Evolutionary conservation across 2,113 vertebrate species (phyloP).

Genomic region (Egretta garzetta): DNA sequence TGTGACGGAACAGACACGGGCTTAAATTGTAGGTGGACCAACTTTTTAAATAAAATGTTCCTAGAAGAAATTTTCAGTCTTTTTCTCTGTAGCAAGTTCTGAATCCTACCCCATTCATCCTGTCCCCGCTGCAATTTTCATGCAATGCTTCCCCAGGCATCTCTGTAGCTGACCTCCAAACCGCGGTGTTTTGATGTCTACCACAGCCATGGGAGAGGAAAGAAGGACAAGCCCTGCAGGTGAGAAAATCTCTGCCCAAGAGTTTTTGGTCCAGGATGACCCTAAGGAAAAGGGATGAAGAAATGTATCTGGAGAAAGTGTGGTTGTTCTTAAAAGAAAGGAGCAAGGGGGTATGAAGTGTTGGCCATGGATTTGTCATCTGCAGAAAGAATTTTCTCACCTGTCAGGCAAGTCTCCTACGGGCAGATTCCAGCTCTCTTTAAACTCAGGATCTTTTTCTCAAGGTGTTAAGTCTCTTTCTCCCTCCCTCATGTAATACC

Average conservation of each 20-base stretch:
- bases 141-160: neutral
- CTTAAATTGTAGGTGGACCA: neutral
- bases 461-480: neutral
- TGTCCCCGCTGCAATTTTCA: neutral
- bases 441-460: neutral
- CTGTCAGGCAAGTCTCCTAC: neutral
- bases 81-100: neutral
- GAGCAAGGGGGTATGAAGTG: neutral
- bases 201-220: neutral
- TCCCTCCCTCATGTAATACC: neutral
- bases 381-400: neutral
- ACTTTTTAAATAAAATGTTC: neutral
- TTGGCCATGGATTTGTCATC: neutral
- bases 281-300: neutral
- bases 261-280: neutral
- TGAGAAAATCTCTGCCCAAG: neutral
- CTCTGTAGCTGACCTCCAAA: neutral
- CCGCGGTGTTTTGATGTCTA: rapidly evolving
- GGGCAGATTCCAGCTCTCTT: neutral
- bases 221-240: neutral
- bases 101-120: neutral
- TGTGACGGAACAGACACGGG: neutral
- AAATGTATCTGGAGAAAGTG: neutral
- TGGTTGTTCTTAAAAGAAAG: neutral
- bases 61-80: neutral